Evolutionary conservation across 2,113 vertebrate genomes (phyloP).

Genomic region (Vidua chalybeata): DNA sequence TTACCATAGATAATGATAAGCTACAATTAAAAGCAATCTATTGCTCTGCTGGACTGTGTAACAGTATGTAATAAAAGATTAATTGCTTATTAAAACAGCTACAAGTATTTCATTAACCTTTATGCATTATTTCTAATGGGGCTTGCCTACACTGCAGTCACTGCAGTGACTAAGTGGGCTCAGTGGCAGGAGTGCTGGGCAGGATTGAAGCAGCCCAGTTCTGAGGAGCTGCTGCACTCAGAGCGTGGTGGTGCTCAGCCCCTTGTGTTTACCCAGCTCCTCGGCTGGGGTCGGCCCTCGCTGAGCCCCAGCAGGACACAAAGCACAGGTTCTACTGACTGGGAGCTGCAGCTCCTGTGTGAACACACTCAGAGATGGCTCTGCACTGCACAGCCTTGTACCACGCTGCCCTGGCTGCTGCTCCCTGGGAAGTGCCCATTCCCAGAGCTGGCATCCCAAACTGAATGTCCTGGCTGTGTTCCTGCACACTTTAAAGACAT

Average conservation of each 20-base stretch:
- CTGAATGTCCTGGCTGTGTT: neutral
- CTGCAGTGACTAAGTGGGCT: neutral
- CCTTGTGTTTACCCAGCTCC: neutral
- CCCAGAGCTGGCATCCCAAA: neutral
- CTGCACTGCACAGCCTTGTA: neutral
- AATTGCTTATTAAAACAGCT: slow-evolving; percentile 56
- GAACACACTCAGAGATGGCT: neutral
- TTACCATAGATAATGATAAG: slow-evolving; percentile 21
- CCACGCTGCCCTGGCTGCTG: neutral
- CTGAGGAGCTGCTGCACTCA: neutral
- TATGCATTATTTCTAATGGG: slow-evolving; percentile 52
- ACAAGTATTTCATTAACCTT: slow-evolving; percentile 63
- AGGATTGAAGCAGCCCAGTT: neutral
- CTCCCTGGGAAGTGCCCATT: neutral
- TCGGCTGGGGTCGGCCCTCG: neutral
- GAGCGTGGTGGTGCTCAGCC: neutral
- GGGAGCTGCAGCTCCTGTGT: neutral
- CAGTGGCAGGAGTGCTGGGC: neutral
- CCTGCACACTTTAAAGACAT: neutral
- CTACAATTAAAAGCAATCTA: slow-evolving; percentile 59
- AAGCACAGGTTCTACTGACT: neutral
- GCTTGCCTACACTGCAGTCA: neutral
- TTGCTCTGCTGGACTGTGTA: slow-evolving; percentile 52
- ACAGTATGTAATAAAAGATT: slow-evolving; percentile 52
- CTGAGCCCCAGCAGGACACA: neutral